These are phyloP conservation scores for Acholoe squamosa DNA, from an alignment of 2,888 invertebrate genomes.

Conservation along the genomic window DNA sequence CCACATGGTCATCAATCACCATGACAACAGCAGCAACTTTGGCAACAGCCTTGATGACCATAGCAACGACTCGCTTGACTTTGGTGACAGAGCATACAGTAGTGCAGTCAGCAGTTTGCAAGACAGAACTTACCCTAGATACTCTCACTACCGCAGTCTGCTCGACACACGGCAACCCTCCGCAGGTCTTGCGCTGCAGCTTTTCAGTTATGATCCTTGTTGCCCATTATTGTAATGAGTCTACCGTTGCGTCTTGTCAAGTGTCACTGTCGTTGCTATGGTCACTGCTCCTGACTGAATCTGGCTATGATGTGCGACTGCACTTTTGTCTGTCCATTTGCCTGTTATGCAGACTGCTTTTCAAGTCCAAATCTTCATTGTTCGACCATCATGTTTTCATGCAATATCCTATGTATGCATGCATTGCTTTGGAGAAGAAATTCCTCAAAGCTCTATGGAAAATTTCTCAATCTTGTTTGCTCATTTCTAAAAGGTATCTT, in stretches of 20 bases:
- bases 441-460: no score
- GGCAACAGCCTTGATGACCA: constrained; percentile 13
- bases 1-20: constrained; percentile 31
- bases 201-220: neutral
- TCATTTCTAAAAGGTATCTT: no score
- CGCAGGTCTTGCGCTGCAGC: constrained; percentile 22
- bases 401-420: no score
- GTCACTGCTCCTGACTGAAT: constrained; percentile 26
- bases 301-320: neutral
- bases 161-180: neutral
- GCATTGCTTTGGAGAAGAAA: no score
- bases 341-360: no score
- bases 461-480: no score
- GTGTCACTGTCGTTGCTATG: constrained; percentile 47
- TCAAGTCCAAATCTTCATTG: no score
- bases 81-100: neutral
- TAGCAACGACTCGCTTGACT: constrained; percentile 8
- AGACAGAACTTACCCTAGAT: neutral
- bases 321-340: no score
- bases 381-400: no score
- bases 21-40: constrained; percentile 40
- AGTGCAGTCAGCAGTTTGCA: neutral
- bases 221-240: neutral
- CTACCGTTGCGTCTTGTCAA: neutral
- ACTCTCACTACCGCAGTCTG: neutral